phyloP scores from a whole-genome alignment of 2,113 vertebrate genomes.

The Clarias gariepinus region DNA sequence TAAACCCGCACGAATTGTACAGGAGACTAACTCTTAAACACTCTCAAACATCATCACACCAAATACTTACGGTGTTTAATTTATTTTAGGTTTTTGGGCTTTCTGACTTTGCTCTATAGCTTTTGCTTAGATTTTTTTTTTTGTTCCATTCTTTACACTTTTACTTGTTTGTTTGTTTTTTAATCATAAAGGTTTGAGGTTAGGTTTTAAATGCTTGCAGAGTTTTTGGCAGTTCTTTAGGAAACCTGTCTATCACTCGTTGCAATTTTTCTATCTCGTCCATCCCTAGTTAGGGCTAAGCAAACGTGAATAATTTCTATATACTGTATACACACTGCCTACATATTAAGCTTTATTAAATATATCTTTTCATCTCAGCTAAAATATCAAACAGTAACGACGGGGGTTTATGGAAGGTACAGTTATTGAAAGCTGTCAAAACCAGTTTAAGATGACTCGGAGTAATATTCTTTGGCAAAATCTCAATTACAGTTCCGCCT shows the following conservation, averaged over 20 bases:
- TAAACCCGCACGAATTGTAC: too few relatives aligned
- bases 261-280: background rate
- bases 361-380: background rate
- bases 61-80: too few relatives aligned
- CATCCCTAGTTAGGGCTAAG: background rate
- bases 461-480: background rate
- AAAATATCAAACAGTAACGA: background rate
- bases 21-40: too few relatives aligned
- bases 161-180: background rate
- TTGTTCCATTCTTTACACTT: too few relatives aligned
- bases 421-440: constrained; percentile 1
- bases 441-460: background rate
- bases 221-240: background rate
- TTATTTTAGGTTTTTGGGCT: too few relatives aligned
- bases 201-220: background rate
- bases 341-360: background rate
- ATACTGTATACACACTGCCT: background rate
- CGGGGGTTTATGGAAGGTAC: background rate
- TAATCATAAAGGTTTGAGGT: background rate
- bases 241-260: background rate
- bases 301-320: background rate
- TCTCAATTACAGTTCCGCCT: background rate
- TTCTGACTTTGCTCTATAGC: too few relatives aligned
- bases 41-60: too few relatives aligned
- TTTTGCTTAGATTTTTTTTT: background rate